A percentile compares a stretch with the other conserved stretches of the same genome.
Evolutionary conservation across 2,113 vertebrate species (phyloP).

Genomic region (Burhinus bistriatus): DNA sequence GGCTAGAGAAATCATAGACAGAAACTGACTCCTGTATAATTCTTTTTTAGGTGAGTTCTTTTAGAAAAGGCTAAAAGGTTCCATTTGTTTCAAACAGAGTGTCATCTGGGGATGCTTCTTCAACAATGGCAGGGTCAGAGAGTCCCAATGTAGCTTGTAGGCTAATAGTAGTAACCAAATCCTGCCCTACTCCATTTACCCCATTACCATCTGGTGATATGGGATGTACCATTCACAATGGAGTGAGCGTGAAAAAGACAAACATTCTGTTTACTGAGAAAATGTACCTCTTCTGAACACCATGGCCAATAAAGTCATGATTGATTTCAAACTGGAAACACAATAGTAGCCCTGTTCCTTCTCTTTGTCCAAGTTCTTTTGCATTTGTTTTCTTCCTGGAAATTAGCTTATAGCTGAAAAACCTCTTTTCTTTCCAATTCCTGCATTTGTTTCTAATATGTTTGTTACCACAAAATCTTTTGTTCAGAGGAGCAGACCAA

Average conservation of each 20-base stretch:
- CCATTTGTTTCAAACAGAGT: background rate
- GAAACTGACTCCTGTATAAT: background rate
- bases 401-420: background rate
- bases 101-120: background rate
- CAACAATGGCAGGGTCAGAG: background rate
- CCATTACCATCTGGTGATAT: background rate
- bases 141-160: background rate
- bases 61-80: background rate
- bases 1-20: background rate
- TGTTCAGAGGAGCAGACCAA: background rate
- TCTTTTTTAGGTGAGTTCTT: background rate
- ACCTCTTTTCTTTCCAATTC: background rate
- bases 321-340: background rate
- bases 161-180: background rate
- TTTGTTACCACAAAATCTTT: background rate
- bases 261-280: background rate
- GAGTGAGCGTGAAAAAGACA: background rate
- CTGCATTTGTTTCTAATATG: background rate
- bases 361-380: background rate
- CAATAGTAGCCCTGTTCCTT: background rate
- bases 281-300: background rate
- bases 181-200: background rate
- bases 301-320: background rate
- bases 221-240: background rate
- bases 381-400: background rate